A percentile compares a stretch with the other conserved stretches of the same genome.
phyloP scores from a whole-genome alignment of 2,797 vertebrate genomes.

The Gymnopithys bicolor region DNA sequence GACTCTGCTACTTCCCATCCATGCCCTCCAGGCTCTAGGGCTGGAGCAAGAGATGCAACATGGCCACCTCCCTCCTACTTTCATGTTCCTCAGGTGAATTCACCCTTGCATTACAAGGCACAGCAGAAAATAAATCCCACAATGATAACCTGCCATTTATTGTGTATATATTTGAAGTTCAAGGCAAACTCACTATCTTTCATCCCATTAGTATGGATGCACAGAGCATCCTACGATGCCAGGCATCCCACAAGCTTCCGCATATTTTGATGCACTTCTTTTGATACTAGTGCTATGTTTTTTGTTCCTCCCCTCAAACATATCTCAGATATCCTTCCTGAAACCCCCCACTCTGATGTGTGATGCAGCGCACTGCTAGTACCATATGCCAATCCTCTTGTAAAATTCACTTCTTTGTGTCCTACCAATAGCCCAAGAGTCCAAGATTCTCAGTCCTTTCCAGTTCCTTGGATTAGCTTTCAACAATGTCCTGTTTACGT shows the following conservation, averaged over 20 bases:
- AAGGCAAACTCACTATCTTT: neutral
- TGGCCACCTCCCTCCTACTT: neutral
- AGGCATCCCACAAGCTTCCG: neutral
- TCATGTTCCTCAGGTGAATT: neutral
- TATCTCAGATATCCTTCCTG: neutral
- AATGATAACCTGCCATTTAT: neutral
- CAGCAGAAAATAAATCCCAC: neutral
- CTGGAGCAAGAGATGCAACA: neutral
- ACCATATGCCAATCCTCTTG: neutral
- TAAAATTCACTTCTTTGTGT: neutral
- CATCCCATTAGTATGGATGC: neutral
- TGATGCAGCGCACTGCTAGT: neutral
- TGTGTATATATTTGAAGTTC: neutral
- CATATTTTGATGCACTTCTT: neutral
- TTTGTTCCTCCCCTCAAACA: neutral
- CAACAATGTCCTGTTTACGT: constrained; percentile 50
- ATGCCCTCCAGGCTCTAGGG: neutral
- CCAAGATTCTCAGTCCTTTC: constrained; percentile 34
- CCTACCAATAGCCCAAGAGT: neutral
- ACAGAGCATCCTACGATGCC: neutral
- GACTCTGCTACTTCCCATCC: neutral
- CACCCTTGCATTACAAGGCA: neutral
- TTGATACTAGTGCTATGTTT: neutral
- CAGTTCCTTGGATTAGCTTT: constrained; percentile 23
- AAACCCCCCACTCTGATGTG: neutral